Conservation (phyloP, 2,113 vertebrate genomes). For the Ammospiza nelsoni region DNA sequence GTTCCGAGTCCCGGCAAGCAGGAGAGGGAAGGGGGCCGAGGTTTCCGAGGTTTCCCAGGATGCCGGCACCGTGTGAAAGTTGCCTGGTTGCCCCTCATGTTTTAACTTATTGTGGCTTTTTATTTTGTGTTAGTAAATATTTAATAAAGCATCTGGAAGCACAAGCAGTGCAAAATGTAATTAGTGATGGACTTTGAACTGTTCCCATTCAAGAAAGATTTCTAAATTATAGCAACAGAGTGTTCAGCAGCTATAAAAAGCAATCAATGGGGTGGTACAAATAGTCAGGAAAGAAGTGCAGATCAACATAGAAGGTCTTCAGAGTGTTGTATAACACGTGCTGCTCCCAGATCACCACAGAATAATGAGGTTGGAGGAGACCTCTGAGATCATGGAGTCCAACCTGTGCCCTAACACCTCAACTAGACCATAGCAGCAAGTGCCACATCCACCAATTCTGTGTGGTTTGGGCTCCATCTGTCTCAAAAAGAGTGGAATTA, state of each 20-base stretch:
- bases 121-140: background rate
- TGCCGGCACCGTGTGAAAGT: fast-evolving
- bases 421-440: too few relatives aligned
- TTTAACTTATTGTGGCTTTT: background rate
- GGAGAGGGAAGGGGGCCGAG: background rate
- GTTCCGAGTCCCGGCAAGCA: fast-evolving
- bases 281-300: background rate
- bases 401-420: too few relatives aligned
- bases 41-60: background rate
- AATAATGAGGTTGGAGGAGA: too few relatives aligned
- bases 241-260: background rate
- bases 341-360: background rate
- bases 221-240: background rate
- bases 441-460: background rate
- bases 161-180: background rate
- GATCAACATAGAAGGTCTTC: background rate
- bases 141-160: background rate
- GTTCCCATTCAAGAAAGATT: background rate
- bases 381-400: too few relatives aligned
- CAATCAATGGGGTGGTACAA: background rate
- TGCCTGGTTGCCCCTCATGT: fast-evolving
- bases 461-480: background rate
- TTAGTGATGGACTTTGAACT: background rate
- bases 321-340: fast-evolving
- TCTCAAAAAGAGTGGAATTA: background rate